Evolutionary conservation across 2,888 invertebrate species (phyloP).

Genomic region (Eilema caniola): DNA sequence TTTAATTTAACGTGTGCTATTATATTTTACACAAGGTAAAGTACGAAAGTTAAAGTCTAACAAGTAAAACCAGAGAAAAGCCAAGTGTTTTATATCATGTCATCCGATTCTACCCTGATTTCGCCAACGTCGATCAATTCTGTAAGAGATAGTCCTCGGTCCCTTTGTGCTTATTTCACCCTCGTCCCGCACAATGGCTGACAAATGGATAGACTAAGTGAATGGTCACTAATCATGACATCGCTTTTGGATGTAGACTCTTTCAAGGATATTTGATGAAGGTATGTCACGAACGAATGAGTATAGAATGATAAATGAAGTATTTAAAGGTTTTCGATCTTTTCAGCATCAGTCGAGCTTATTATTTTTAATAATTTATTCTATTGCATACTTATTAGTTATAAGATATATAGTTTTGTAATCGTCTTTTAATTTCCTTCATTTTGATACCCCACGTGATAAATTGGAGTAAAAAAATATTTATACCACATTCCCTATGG

Average conservation of each 20-base stretch:
- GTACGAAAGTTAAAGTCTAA: too few species aligned
- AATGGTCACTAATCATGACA: conserved; percentile 23
- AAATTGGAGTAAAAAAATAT: too few species aligned
- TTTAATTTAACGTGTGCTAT: too few species aligned
- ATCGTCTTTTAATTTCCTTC: too few species aligned
- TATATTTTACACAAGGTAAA: too few species aligned
- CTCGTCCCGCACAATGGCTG: conserved; percentile 26
- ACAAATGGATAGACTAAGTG: conserved; percentile 25
- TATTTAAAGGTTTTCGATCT: too few species aligned
- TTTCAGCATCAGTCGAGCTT: too few species aligned
- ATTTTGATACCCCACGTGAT: too few species aligned
- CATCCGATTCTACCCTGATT: conserved; percentile 1
- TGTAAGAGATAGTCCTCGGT: conserved; percentile 7
- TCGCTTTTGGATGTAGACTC: conserved; percentile 9
- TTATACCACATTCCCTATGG: too few species aligned
- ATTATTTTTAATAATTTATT: too few species aligned
- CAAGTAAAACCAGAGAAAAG: neutral
- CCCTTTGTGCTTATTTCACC: conserved; percentile 19
- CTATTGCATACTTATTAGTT: too few species aligned
- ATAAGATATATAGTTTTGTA: too few species aligned
- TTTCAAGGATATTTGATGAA: neutral
- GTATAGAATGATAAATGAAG: neutral
- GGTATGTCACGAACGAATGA: neutral
- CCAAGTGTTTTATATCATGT: neutral
- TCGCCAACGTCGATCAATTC: conserved; percentile 12